Conservation (phyloP, 1,140 invertebrate species). For the Cydia amplana region DNA sequence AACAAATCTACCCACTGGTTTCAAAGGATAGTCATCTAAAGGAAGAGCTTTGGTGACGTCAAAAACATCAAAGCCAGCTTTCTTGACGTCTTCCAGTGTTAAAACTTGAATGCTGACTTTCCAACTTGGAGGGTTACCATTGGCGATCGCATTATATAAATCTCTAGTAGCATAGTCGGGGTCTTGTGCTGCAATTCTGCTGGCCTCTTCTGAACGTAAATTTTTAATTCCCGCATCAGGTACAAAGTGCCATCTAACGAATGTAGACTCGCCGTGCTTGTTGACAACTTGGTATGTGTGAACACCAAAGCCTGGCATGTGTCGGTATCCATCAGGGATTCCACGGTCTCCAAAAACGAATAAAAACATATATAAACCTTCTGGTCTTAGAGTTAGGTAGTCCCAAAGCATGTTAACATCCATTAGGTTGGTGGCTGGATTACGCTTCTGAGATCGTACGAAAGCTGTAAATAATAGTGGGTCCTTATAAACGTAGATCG, state of each 20-base stretch:
- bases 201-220: conserved; percentile 81
- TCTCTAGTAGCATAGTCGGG: conserved; percentile 88
- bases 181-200: conserved; percentile 81
- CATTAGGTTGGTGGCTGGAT: conserved; percentile 85
- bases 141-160: conserved; percentile 87
- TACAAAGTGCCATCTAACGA: conserved; percentile 88
- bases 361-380: conserved; percentile 85
- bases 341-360: conserved; percentile 90
- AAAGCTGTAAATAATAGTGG: conserved; percentile 84
- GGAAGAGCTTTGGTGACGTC: conserved; percentile 89
- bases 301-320: conserved; percentile 85
- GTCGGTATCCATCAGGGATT: conserved; percentile 90
- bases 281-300: conserved; percentile 88
- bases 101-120: conserved; percentile 81
- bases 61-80: conserved; percentile 82
- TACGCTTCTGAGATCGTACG: conserved; percentile 84
- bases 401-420: conserved; percentile 95
- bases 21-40: conserved; percentile 90
- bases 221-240: conserved; percentile 87
- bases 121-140: conserved; percentile 86
- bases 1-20: conserved; percentile 90
- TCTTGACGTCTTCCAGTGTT: conserved; percentile 77
- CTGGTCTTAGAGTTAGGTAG: conserved; percentile 91
- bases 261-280: conserved; percentile 79
- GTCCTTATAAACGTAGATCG: conserved; percentile 88